Evolutionary conservation across 2,888 invertebrate genomes (phyloP), one percentile per base, ranked within the genome.

Genomic region (Corbicula japonica): DNA sequence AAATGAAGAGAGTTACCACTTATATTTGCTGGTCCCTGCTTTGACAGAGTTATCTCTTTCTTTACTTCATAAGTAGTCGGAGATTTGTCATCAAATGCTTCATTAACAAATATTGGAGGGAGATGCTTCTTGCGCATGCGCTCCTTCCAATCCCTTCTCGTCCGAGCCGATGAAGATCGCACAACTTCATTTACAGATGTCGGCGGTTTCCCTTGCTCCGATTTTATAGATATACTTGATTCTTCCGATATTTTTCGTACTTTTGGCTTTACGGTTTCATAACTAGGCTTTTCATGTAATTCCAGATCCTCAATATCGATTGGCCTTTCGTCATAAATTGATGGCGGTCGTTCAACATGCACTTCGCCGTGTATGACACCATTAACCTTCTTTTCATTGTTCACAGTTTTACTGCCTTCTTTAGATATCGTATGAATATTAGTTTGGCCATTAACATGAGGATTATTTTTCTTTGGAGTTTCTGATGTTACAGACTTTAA

Each of bases 41-140:
- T 63, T 41, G 60, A 26, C 23, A 56, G 34, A 6, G 35, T 46
- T 38, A 12, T 54, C 26, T 58, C 70, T 60, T 28, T 52, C 63
- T 62, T 15, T 4, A 56, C 32, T 38, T 60, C 38, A 38, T 46
- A n/a, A n/a, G n/a, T 48, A 2, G 28, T 52, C 12, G 52, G 68
- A 34, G 70, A 70, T 28, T 56, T 73, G 21, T 75, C 80, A 10
- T 88, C 87, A 65, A 86, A 87, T 1, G 87, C 87, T 41, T 88
- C 86, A 72, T 88, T 88, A 5, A 89, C 82, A 70, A 91, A 90
- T 44, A 90, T 86, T 4, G 90, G 75, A 0, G 90, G 91, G 1
- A 91, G 80, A 69, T 91, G 87, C 73, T 90, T 89, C 63, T 86
- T 87, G 44, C 85, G 83, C 87, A 89, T 88, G 46, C 87, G 85